phyloP scores from a whole-genome alignment of 2,113 vertebrate genomes.

The Mormyrus lacerda region DNA sequence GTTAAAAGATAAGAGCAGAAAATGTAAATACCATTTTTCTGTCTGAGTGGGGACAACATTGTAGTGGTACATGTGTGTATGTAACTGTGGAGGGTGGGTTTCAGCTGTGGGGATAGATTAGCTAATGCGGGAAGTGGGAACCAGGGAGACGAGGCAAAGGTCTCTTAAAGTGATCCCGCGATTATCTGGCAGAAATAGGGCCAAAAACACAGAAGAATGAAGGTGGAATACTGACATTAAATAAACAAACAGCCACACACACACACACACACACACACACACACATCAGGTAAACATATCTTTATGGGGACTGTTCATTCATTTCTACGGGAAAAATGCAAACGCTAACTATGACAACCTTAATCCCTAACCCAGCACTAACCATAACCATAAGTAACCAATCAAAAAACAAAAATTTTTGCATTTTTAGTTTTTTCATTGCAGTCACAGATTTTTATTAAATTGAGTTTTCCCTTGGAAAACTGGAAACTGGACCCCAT shows the following conservation, averaged over 20 bases:
- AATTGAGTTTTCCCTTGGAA: too few species aligned
- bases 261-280: not conserved
- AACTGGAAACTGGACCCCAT: too few species aligned
- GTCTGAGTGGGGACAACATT: not conserved
- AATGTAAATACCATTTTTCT: not conserved
- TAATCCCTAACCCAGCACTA: too few species aligned
- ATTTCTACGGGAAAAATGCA: too few species aligned
- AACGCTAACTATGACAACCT: too few species aligned
- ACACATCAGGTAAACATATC: not conserved
- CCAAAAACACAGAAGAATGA: not conserved
- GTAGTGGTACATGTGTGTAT: not conserved
- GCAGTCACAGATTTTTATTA: too few species aligned
- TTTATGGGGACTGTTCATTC: not conserved
- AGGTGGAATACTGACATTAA: not conserved
- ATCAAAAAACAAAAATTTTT: too few species aligned
- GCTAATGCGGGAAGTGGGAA: not conserved
- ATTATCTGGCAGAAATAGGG: not conserved
- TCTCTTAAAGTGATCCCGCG: constrained; percentile 1
- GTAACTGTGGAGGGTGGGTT: not conserved
- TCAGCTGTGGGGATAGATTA: constrained; percentile 17
- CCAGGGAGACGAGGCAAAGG: not conserved
- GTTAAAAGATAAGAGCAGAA: not conserved
- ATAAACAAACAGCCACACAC: not conserved
- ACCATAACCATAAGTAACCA: too few species aligned
- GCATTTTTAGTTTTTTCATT: too few species aligned